phyloP scores from a whole-genome alignment of 1,140 invertebrate genomes.

The Cryptotermes secundus region DNA sequence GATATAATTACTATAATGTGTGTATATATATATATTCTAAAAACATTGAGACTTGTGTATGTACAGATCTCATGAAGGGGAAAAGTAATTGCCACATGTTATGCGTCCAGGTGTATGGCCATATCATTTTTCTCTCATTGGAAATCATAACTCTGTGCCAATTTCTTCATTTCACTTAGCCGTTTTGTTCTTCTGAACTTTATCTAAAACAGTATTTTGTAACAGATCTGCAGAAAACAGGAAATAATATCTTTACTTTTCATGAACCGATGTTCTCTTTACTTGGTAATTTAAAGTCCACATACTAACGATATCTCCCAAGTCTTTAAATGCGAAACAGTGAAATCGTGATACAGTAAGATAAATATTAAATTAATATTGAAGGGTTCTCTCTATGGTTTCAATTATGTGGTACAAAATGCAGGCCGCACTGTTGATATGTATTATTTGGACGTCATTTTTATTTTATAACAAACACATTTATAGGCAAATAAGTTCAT shows the following conservation, averaged over 20 bases:
- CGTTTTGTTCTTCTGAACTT: neutral
- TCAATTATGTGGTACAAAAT: neutral
- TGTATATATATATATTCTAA: constrained; percentile 11
- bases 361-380: neutral
- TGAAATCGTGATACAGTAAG: neutral
- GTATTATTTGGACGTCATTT: neutral
- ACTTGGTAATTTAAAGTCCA: neutral
- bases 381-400: neutral
- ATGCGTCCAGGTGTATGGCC: neutral
- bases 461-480: neutral
- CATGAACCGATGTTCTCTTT: neutral
- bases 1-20: neutral
- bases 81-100: neutral
- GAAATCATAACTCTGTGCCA: neutral
- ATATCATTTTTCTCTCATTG: neutral
- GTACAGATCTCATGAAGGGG: neutral
- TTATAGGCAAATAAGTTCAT: neutral
- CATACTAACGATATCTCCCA: neutral
- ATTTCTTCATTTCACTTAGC: neutral
- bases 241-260: neutral
- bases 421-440: neutral
- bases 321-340: no score
- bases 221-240: neutral
- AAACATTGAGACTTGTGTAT: neutral
- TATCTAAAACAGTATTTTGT: neutral